phyloP scores from a whole-genome alignment of 2,888 invertebrate genomes.

The Zygothrica quintamaculata region DNA sequence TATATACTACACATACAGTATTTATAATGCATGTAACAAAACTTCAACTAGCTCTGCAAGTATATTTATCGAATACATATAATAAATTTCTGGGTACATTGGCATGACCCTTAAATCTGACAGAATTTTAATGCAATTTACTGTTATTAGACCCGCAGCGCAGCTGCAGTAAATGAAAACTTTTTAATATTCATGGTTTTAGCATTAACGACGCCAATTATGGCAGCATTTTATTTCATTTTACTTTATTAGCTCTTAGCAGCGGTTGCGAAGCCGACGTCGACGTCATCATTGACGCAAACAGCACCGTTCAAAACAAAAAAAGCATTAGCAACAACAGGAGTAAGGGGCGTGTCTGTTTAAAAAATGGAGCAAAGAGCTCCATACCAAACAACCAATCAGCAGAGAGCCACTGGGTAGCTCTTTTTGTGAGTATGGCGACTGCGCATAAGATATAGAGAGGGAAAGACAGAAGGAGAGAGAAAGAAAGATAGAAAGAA shows the following conservation, averaged over 20 bases:
- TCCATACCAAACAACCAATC: slow-evolving; percentile 59
- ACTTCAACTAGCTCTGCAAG: too few relatives aligned
- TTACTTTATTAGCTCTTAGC: slow-evolving; percentile 66
- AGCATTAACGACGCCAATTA: slow-evolving; percentile 76
- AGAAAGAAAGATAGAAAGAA: slow-evolving; percentile 20
- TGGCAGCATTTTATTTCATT: slow-evolving; percentile 74
- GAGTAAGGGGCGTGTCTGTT: slow-evolving; percentile 52
- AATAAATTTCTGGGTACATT: neutral
- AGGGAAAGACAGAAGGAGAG: slow-evolving; percentile 15
- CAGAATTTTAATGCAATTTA: slow-evolving; percentile 33
- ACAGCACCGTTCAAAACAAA: neutral
- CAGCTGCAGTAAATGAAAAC: slow-evolving; percentile 58
- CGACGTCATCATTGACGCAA: slow-evolving; percentile 4
- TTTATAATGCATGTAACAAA: too few relatives aligned
- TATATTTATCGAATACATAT: too few relatives aligned
- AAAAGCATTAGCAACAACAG: slow-evolving; percentile 9
- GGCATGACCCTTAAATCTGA: slow-evolving; percentile 10
- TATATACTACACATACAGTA: too few relatives aligned
- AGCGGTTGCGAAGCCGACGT: slow-evolving; percentile 30
- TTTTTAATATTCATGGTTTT: slow-evolving; percentile 77
- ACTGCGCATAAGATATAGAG: slow-evolving; percentile 39
- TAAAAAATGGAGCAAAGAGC: slow-evolving; percentile 60
- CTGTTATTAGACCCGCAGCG: slow-evolving; percentile 45
- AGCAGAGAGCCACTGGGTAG: slow-evolving; percentile 11
- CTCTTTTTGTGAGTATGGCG: slow-evolving; percentile 13